Evolutionary conservation across 1,140 invertebrate species (phyloP), one percentile per base, ranked within the genome.

Genomic region (Scaptomyza hsui): DNA sequence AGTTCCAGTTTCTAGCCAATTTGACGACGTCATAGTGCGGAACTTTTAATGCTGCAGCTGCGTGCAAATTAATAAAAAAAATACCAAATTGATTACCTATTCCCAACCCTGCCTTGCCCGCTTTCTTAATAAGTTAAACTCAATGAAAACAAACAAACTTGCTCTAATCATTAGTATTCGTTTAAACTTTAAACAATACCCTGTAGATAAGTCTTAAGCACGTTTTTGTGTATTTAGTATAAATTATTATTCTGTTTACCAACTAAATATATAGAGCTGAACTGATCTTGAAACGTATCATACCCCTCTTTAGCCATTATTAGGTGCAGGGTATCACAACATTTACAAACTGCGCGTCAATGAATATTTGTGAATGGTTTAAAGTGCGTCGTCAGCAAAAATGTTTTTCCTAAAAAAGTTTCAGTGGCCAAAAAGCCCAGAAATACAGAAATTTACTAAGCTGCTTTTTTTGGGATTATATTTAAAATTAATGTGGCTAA

Each of bases 31-130:
- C 79, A 82, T 35, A 72, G 55, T 39, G 39, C 55, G 62, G 68
- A 72, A 67, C 55, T 65, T 26, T n/a, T 7, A 16, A 32, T 15
- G 29, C 47, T 76, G 82, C 56, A 65, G 32, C 80, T 77, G 69
- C 72, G 68, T 67, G 76, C 57, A 59, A 86, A 86, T 85, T 80
- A 72, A 72, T 77, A n/a, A n/a, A 12, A 37, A 86, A 73, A 67
- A n/a, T n/a, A n/a, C n/a, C n/a, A n/a, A 68, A 86, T 76, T 77
- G 44, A 76, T 29, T 9, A 9, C 24, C 3, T 24, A 64, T 21
- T 3, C 47, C 37, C 61, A n/a, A 35, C 1, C 7, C 41, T 4
- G n/a, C 19, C 13, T 2, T 9, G 0, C 6, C 7, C 47, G 24
- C 47, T 10, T 15, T 13, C 24, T 12, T 47, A 13, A 13, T 15